Evolutionary conservation across 2,797 vertebrate genomes (phyloP), one percentile per base, ranked within the genome.

Genomic region (Dendrocincla tyrannina): DNA sequence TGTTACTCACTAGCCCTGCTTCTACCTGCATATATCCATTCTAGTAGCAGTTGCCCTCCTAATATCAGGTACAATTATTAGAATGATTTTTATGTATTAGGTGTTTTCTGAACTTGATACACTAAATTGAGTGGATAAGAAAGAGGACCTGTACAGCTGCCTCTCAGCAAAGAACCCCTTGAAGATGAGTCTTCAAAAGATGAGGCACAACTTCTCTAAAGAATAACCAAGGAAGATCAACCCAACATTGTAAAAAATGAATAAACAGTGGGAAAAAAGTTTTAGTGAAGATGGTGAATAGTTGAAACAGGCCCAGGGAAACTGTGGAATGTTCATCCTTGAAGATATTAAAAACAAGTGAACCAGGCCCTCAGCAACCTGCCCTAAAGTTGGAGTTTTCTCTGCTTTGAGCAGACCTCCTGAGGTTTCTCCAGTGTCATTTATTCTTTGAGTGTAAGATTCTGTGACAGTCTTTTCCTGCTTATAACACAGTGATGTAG

Each of bases 261-360:
- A n/a, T 46, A n/a, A 56, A 41, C 3, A 8, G 50, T 4, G 7
- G 3, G 11, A 4, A 17, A 28, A 2, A 5, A 13, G 32, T 4
- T n/a, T 7, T 64, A 49, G 0, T 35, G 35, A n/a, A 3, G 1
- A 5, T 77, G 35, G 7, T 59, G 37, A 64, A 25, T 49, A 59
- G 14, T 42, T 93, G 74, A 72, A 50, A 39, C 0, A 10, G 20
- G 28, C 23, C 12, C 19, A 37, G 23, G 52, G 32, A 64, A 64
- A 10, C 15, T 78, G 32, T 68, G 49, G 20, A 75, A n/a, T 60
- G 20, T 28, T 49, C 0, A 2, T 64, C 7, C 4, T 12, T 78
- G 44, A 74, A 81, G 17, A 30, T 56, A 42, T 0, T 52, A 44
- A 56, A 91, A 68, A 7, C 27, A 53, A 4, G 46, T 66, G 74